phyloP scores from a whole-genome alignment of 2,888 invertebrate species.

The Dryadula phaetusa region DNA sequence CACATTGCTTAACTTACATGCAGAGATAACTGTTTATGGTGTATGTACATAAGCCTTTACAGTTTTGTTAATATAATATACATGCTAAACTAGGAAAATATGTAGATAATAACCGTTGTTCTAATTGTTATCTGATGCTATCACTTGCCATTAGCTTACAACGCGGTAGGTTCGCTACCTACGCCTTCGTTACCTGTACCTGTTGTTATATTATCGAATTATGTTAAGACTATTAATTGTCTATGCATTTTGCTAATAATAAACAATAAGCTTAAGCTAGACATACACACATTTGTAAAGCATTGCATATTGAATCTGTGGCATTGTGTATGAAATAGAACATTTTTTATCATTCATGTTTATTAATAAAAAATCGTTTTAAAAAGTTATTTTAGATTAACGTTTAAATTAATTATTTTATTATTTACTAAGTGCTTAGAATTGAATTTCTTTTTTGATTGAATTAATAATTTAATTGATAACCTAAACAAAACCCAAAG shows the following conservation, averaged over 20 bases:
- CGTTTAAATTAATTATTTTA: no score
- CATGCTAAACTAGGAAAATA: background rate
- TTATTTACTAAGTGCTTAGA: no score
- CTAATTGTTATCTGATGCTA: slow-evolving; percentile 44
- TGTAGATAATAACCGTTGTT: slow-evolving; percentile 36
- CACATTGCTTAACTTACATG: background rate
- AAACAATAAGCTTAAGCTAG: no score
- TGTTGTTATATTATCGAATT: slow-evolving; percentile 14
- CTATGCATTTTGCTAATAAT: background rate
- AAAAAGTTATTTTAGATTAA: no score
- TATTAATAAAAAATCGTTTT: no score
- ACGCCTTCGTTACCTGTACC: slow-evolving; percentile 29
- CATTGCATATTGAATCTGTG: no score
- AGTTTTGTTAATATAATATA: background rate
- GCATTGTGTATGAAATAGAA: no score
- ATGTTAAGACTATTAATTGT: background rate
- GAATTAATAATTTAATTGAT: no score
- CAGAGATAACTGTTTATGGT: background rate
- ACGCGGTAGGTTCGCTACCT: slow-evolving; percentile 39
- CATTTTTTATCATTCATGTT: no score
- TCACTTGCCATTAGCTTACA: slow-evolving; percentile 43
- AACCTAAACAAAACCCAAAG: no score
- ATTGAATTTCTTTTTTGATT: no score
- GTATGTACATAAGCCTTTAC: background rate
- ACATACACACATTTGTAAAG: no score